These are phyloP conservation scores for mouse (Mus musculus) DNA, from an alignment of 2,113 vertebrate species.

Conservation along the genomic window GRCm39 chr6:50394001-50394500, in stretches of 20 bases:
- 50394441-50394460: not conserved
- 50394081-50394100: not conserved
- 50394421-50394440: not conserved
- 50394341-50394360: not conserved
- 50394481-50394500: no score
- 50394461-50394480: no score
- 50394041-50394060: not conserved
- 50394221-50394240: conserved; percentile 10
- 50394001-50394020: not conserved
- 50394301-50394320: not conserved
- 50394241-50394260: conserved; percentile 34
- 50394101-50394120: not conserved
- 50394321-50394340: not conserved
- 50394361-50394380: not conserved
- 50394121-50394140: not conserved
- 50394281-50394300: not conserved
- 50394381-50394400: not conserved
- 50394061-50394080: not conserved
- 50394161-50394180: not conserved
- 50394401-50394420: not conserved
- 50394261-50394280: conserved; percentile 14
- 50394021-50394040: not conserved
- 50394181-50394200: not conserved
- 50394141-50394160: not conserved
- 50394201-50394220: not conserved